Evolutionary conservation across 2,888 invertebrate genomes (phyloP), one percentile per base, ranked within the genome.

Genomic region (Helobdella robusta): DNA sequence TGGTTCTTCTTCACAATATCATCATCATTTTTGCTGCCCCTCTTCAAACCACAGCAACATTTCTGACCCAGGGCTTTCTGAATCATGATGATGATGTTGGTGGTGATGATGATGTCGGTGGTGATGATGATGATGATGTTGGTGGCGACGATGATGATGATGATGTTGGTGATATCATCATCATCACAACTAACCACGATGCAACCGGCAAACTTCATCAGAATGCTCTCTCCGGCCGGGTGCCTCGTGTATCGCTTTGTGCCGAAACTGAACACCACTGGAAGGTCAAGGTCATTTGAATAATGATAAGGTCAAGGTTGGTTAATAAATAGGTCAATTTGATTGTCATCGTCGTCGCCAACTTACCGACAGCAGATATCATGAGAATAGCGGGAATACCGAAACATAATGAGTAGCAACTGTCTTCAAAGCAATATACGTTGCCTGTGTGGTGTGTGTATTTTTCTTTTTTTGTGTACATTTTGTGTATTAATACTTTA

Each of bases 371-470:
- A 0, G 92, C 87, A 3, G 87, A 67, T 23, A 89, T 76, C 91
- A 94, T 92, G 0, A 93, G 83, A 61, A 86, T 73, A 0, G 91
- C 89, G 0, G 94, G 93, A 3, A 94, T 85, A 0, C 91, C 89
- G 77, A 94, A 95, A 0, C 93, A 92, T 54, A 78, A 66, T 4
- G 76, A 70, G 68, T 79, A 79, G 66, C 79, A 79, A 35, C 74
- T 74, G 36, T 73, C 68, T 28, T 72, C 75, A 66, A 76, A 74
- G 70, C 78, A 79, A 32, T 73, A 69, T 0, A 79, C 76, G 71
- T 76, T 74, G 70, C 75, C 77, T 78, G 73, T 28, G 71, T 59
- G 11, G 44, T 40, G 11, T n/a, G n/a, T n/a, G n/a, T n/a, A n/a
- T n/a, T n/a, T n/a, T n/a, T n/a, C n/a, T n/a, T n/a, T n/a, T n/a